These are phyloP conservation scores for Odocoileus hemionus DNA, from an alignment of 2,113 vertebrate species.

Conservation along the genomic window DNA sequence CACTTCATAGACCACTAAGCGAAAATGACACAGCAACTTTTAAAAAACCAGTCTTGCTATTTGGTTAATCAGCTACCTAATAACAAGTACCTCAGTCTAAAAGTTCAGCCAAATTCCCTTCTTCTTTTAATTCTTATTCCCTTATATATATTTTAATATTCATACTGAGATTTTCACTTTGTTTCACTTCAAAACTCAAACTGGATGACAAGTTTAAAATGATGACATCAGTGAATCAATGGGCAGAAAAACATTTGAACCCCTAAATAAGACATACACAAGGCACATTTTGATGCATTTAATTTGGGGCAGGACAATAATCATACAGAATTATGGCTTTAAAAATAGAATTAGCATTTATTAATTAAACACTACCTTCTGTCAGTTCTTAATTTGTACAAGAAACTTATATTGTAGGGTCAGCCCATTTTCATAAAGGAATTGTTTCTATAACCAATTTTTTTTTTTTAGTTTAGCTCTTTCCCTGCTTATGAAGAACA, in stretches of 20 bases:
- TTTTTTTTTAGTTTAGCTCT: neutral
- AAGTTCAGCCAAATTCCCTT: neutral
- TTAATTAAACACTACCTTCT: neutral
- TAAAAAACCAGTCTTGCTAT: neutral
- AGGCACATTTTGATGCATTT: neutral
- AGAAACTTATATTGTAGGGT: neutral
- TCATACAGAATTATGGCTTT: neutral
- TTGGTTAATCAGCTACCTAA: neutral
- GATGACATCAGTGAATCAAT: neutral
- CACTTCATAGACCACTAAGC: neutral
- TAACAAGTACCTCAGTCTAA: neutral
- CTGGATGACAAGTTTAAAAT: neutral
- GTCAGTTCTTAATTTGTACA: neutral
- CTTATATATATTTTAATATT: neutral
- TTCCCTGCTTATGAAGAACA: neutral
- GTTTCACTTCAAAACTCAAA: neutral
- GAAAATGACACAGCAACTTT: neutral
- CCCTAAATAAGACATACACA: neutral
- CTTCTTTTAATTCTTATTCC: neutral
- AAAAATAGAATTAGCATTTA: neutral
- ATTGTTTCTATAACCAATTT: neutral
- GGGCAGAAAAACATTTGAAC: neutral
- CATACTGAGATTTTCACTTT: neutral
- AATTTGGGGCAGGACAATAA: neutral
- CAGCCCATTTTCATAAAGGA: neutral